phyloP scores from a whole-genome alignment of 2,797 vertebrate genomes.

The Oreortyx pictus region DNA sequence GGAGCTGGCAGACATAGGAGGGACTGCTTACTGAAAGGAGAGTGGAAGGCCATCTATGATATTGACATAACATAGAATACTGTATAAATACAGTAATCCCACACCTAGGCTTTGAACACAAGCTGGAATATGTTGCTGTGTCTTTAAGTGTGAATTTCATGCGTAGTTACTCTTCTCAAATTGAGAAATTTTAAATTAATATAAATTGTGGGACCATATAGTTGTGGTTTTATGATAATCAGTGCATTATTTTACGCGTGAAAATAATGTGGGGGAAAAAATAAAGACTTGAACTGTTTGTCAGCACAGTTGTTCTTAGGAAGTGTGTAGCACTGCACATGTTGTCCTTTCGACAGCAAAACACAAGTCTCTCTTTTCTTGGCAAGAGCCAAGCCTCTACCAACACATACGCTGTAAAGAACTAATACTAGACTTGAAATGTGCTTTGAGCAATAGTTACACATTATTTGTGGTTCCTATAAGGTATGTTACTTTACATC shows the following conservation, averaged over 20 bases:
- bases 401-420: not conserved
- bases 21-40: not conserved
- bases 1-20: not conserved
- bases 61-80: not conserved
- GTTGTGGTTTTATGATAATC: not conserved
- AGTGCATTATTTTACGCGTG: not conserved
- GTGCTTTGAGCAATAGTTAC: not conserved
- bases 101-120: not conserved
- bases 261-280: not conserved
- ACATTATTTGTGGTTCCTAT: not conserved
- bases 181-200: not conserved
- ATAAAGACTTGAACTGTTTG: not conserved
- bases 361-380: not conserved
- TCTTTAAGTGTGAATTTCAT: not conserved
- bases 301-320: not conserved
- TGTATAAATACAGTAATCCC: not conserved
- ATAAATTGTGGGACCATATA: not conserved
- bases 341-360: not conserved
- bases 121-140: not conserved
- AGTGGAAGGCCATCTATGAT: not conserved
- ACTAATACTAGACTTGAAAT: not conserved
- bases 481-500: not conserved
- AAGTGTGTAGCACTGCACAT: accelerated
- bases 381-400: not conserved
- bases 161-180: not conserved